Base-by-base conservation (phyloP, 2,797 vertebrate species). In the Geotria australis region DNA sequence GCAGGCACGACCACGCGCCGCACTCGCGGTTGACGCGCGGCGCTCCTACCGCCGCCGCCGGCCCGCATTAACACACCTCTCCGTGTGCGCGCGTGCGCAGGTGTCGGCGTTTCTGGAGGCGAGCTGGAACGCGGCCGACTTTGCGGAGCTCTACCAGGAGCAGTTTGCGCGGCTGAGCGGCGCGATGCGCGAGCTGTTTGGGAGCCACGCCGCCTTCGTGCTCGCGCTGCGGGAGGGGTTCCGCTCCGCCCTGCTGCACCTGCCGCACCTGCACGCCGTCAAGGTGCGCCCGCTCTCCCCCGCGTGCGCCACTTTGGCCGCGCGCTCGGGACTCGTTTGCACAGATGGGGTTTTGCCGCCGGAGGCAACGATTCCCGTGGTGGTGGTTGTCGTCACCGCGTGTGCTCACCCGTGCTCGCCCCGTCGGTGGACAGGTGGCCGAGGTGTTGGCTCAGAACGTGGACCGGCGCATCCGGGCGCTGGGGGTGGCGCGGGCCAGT, bases 361-460 rank as follows among this genome's bases (percentile, higher is more conserved):
- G 24, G 24, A 38, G 24, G 24, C 24, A 24, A 38, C 38, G 24
- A 38, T 38, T 38, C 24, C 24, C 24, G 24, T 38, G 24, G 24
- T 24, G 38, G 24, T 24, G 24, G 24, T 15, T 15, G 15, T 24
- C 24, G 24, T 38, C 24, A 5, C 24, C 38, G 24, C 5, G 4
- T 5, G 5, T 38, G 24, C 24, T 38, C 24, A 5, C 24, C 5
- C 24, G 24, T 38, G 24, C 5, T 38, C 5, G 24, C 24, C n/a
- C 8, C 24, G n/a, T 53, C 49, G 24, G 12, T 9, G 24, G 51
- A 10, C 64, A 94, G 88, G 78, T 88, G 60, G 80, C 80, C 0
- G 83, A 94, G 69, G 76, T 76, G 60, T 96, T 93, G 13, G 84
- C 85, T 46, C 81, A 84, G 65, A 82, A 85, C 73, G 79, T 91